These are phyloP conservation scores for Drosophila melanica DNA, from an alignment of 1,140 invertebrate species.

Conservation along the genomic window DNA sequence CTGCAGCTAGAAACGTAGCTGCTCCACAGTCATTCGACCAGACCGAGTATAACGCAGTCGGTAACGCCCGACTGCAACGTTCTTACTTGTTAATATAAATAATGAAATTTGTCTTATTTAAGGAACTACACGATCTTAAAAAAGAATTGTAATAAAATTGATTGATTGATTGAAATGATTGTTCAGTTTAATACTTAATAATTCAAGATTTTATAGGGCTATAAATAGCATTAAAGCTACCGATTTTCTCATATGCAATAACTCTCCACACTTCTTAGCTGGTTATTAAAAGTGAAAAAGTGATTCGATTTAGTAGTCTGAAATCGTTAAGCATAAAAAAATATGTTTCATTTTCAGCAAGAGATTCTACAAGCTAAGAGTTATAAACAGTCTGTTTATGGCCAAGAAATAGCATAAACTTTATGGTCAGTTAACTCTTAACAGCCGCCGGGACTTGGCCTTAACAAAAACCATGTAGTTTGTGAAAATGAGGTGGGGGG, in stretches of 20 bases:
- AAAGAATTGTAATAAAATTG: background rate
- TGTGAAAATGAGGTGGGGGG: too few relatives aligned
- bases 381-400: conserved; percentile 28
- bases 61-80: too few relatives aligned
- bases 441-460: conserved; percentile 14
- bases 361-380: background rate
- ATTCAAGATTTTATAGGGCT: too few relatives aligned
- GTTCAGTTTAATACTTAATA: background rate
- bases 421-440: conserved; percentile 46
- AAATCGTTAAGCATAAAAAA: too few relatives aligned
- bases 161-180: background rate
- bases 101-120: background rate
- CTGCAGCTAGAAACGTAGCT: background rate
- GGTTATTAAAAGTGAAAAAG: too few relatives aligned
- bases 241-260: too few relatives aligned
- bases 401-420: conserved; percentile 25
- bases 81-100: too few relatives aligned
- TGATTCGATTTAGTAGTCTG: too few relatives aligned
- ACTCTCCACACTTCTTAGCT: too few relatives aligned
- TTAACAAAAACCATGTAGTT: background rate
- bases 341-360: too few relatives aligned
- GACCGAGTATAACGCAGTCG: too few relatives aligned
- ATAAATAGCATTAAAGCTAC: too few relatives aligned
- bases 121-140: background rate
- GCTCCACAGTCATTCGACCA: conserved; percentile 15